Base-by-base conservation (phyloP, 2,113 vertebrate genomes). In the Mustela nigripes region DNA sequence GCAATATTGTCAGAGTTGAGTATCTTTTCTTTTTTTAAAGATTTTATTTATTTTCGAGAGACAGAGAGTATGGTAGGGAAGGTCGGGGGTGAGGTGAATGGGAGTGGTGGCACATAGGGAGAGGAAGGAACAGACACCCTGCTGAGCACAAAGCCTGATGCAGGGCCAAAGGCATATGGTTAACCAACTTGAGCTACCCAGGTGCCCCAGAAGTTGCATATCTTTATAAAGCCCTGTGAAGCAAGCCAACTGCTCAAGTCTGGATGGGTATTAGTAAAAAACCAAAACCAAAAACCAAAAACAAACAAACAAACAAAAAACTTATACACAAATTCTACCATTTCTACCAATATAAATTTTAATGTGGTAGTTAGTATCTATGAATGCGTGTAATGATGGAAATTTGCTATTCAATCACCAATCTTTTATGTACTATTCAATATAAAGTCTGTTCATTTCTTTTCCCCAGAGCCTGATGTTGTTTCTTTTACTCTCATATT, bases 401-500 rank as follows among this genome's bases (percentile, higher is more conserved):
- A 93, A 82, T 7, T 10, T 26, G 33, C 39, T 33, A 62, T 45
- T 74, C 63, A 45, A 82, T 71, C 69, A 92, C 48, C 21, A 95
- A 81, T 21, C 33, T 39, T 82, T 74, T 63, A 26, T 48, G 56
- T 53, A 74, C 11, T 83, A 73, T 48, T 92, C 65, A 73, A 73
- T 9, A 79, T 14, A 53, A 79, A 92, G 50, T 67, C 53, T 48
- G 36, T 56, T 96, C 69, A 58, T 89, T 89, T 60, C 62, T 9
- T 67, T 11, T 3, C 87, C 42, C 48, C 5, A 83, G 24, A 96
- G 80, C 2, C 16, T 79, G 33, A 78, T 60, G 11, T 9, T 71
- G 18, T n/a, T 89, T 89, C 69, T 90, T 88, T 91, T 8, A 89
- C 80, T 53, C 19, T 92, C 42, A 28, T 45, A 90, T 89, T 92